Evolutionary conservation across 2,888 invertebrate species (phyloP), one percentile per base, ranked within the genome.

Genomic region (Stegophylla sp.): DNA sequence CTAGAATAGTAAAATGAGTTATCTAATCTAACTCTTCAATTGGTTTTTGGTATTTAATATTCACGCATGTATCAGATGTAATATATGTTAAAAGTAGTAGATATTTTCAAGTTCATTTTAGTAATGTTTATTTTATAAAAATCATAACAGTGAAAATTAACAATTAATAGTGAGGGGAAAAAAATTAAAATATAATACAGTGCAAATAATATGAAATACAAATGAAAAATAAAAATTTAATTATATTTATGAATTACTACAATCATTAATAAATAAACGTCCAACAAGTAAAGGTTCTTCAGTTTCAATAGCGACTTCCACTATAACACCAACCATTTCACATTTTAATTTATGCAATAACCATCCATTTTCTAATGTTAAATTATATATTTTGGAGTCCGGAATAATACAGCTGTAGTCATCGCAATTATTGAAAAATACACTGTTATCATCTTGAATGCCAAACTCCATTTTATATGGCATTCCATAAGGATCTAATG

Each of bases 381-480:
- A 61, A 1, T 79, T 71, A 71, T 71, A 79, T 26, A 71, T 45
- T 79, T 79, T 79, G 12, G 79, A 69, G 7, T 79, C 17, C 0
- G 79, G 79, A 41, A 79, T 56, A 59, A 79, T 23, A 79, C 79
- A 69, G 34, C 79, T 79, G 17, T 79, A 79, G n/a, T 79, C 79
- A 61, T 79, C 61, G 61, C 59, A 79, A 41, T 71, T 71, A 45
- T 79, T 79, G n/a, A 79, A 79, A 69, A 79, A 79, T 17, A 79
- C 23, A 61, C 69, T 79, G 41, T 71, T 34, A 23, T 79, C 69
- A 15, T 69, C 79, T 51, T 71, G 61, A 48, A 79, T n/a, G 1
- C 79, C 79, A 79, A 79, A 79, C 45, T 69, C 59, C 69, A 79
- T 79, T 79, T 79, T 79, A 51, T 79, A 79, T 48, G 79, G 69